These are phyloP conservation scores for Rhagium mordax DNA, from an alignment of 2,888 invertebrate species.

Conservation along the genomic window DNA sequence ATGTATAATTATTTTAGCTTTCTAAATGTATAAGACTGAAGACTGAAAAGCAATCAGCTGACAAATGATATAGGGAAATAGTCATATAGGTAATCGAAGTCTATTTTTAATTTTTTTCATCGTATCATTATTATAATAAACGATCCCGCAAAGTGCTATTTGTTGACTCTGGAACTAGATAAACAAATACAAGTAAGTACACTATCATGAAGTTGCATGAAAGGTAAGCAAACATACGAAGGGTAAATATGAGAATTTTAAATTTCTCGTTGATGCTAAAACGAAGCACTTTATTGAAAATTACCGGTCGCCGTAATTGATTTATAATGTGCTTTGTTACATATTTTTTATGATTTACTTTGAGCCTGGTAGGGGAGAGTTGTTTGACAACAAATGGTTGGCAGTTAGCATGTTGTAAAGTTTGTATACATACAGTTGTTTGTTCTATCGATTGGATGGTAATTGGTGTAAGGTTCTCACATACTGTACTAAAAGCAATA, in stretches of 20 bases:
- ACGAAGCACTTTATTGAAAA: not conserved
- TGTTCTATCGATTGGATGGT: conserved; percentile 23
- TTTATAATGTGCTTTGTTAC: conserved; percentile 12
- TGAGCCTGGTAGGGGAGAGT: not conserved
- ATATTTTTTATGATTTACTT: conserved; percentile 27
- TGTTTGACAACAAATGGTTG: conserved; percentile 18
- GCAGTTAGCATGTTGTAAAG: conserved; percentile 28
- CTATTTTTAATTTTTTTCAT: too few species aligned
- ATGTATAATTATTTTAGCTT: too few species aligned
- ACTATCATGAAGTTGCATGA: not conserved
- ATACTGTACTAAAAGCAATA: not conserved
- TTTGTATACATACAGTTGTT: conserved; percentile 10
- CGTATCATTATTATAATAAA: too few species aligned
- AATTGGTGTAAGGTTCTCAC: conserved; percentile 5
- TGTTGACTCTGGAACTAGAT: not conserved
- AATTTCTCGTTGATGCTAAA: not conserved
- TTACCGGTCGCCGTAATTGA: conserved; percentile 1
- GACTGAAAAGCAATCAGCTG: too few species aligned
- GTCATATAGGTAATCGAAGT: too few species aligned
- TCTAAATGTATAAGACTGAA: too few species aligned
- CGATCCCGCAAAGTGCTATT: not conserved
- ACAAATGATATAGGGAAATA: too few species aligned
- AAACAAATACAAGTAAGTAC: not conserved
- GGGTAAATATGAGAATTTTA: not conserved
- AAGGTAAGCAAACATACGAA: not conserved